Evolutionary conservation across 2,797 vertebrate species (phyloP), one percentile per base, ranked within the genome.

Genomic region (Geotrypetes seraphini): DNA sequence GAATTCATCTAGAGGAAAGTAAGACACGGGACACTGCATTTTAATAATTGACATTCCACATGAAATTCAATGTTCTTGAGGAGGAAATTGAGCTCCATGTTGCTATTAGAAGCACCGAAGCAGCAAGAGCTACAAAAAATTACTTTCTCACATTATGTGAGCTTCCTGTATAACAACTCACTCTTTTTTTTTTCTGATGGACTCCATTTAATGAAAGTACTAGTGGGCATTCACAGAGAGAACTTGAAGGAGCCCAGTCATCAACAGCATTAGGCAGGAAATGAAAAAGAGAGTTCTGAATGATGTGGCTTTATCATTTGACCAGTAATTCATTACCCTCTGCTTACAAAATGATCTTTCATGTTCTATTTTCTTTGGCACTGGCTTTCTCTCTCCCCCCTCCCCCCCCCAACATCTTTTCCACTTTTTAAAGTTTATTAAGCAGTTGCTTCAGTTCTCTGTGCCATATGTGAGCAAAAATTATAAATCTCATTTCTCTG

Each of bases 121-220:
- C 81, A 77, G 74, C 64, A 77, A 80, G 66, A 79, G 72, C 77
- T 70, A 73, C 69, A 79, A 81, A 86, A 77, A 77, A 79, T 71
- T 71, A 78, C 83, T 75, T 71, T 86, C 78, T 78, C 70, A 65
- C 63, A 73, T 82, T 80, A 80, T 66, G 69, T 45, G 55, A 78
- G 73, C 66, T 60, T 77, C 70, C 84, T 89, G 88, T 86, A 89
- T 92, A 89, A 88, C 87, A 89, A 90, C 81, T 63, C 89, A 87
- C 86, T 83, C 57, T 49, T 57, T 13, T 79, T 82, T 49, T 57
- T 13, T 79, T 82, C 81, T 77, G 76, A 81, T 75, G 79, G 76
- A 71, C 68, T 84, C 52, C 75, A 75, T 87, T 87, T 83, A 86
- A 86, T 88, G 83, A 82, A 82, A 78, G 60, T 51, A 42, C 51